Base-by-base conservation (phyloP, 1,140 invertebrate species). In the Drosophila watanabei region DNA sequence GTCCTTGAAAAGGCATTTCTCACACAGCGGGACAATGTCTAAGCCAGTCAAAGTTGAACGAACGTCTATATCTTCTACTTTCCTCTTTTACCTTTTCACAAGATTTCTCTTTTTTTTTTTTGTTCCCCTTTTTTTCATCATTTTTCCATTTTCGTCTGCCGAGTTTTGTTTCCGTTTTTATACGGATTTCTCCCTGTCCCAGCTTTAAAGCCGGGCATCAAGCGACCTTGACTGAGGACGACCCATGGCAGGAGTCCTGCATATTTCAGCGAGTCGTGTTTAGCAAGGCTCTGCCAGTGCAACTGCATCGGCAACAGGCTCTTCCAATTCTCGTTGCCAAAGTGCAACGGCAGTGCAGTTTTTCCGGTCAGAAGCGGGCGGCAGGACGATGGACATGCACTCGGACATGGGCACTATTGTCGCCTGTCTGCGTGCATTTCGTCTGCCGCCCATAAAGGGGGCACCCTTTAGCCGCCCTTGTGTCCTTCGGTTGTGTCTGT, bases 11-110 rank as follows among this genome's bases (percentile, higher is more conserved):
- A 64, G 66, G 73, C 81, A 80, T 75, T 80, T 69, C 70, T 68
- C 77, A 57, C 68, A 72, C 69, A 73, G 68, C 69, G 64, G 66
- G 45, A 79, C 58, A 80, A 56, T 56, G 78, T 89, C 85, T 89
- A 89, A 89, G 84, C 84, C 58, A 65, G 64, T 65, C 80, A 78
- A 88, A 83, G 85, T 89, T 89, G 81, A 90, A 89, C 75, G 85
- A 90, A 82, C 79, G 79, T 79, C 66, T 62, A 63, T 72, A 37
- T 65, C 65, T 66, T 45, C 46, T 45, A 32, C 49, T 32, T 56
- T 37, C 13, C 41, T 45, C 39, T 43, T 24, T 7, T 28, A 58
- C 43, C 37, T 35, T 9, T 35, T 20, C 24, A 48, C 10, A 59
- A n/a, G 18, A 13, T 48, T 33, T 71, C 37, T 48, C 24, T 66